A percentile compares a stretch with the other conserved stretches of the same genome.
These are phyloP conservation scores for Ips typographus DNA, from an alignment of 1,140 invertebrate species.

Conservation along the genomic window DNA sequence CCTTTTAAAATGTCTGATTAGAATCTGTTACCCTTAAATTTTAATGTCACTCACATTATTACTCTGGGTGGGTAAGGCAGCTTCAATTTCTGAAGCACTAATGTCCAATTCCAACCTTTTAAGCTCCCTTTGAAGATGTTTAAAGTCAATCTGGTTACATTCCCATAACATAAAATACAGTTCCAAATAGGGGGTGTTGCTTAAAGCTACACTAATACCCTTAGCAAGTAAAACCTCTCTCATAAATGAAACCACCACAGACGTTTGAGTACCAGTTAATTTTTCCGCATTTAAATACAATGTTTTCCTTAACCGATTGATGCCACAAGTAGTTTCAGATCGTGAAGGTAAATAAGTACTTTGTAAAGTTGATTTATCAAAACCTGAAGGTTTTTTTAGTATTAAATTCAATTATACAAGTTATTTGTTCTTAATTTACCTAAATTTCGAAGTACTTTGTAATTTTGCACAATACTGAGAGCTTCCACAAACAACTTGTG, in stretches of 20 bases:
- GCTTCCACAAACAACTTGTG: slow-evolving; percentile 43
- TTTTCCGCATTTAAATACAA: slow-evolving; percentile 42
- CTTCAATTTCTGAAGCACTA: slow-evolving; percentile 26
- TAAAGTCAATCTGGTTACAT: slow-evolving; percentile 33
- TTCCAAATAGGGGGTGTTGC: slow-evolving; percentile 37
- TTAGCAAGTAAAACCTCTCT: neutral
- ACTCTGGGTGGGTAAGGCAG: neutral
- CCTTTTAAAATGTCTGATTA: neutral
- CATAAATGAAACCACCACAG: slow-evolving; percentile 17
- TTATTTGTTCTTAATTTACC: slow-evolving; percentile 27
- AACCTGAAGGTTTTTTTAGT: slow-evolving; percentile 35
- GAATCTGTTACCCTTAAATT: neutral
- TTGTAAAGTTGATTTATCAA: slow-evolving; percentile 32
- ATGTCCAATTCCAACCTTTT: slow-evolving; percentile 41
- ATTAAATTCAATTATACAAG: neutral
- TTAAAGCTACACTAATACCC: no score
- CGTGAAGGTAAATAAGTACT: slow-evolving; percentile 36
- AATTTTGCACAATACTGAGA: slow-evolving; percentile 45
- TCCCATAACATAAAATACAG: slow-evolving; percentile 44
- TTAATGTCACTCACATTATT: neutral
- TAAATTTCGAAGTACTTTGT: slow-evolving; percentile 37
- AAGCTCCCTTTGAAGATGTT: slow-evolving; percentile 34
- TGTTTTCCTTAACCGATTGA: slow-evolving; percentile 40
- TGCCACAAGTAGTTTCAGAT: slow-evolving; percentile 7
- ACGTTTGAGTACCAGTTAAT: slow-evolving; percentile 29